Conservation (phyloP, 2,888 invertebrate genomes). For the Venustoraphidia nigricollis region DNA sequence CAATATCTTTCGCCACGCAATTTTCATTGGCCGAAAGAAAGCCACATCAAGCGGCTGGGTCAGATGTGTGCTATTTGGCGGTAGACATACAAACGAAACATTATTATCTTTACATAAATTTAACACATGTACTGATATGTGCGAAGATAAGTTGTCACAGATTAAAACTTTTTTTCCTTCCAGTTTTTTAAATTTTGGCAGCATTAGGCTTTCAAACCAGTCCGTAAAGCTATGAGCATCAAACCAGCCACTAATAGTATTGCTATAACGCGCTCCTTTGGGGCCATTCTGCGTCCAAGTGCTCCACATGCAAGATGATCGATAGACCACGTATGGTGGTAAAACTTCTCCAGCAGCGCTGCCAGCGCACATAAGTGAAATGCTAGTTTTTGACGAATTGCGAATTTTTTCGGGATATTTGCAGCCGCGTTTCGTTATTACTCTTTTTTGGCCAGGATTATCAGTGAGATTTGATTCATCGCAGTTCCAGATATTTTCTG, state of each 20-base stretch:
- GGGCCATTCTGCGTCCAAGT: neutral
- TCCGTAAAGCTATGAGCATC: constrained; percentile 3
- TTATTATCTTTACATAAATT: neutral
- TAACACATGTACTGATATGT: neutral
- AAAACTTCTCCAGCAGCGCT: constrained; percentile 15
- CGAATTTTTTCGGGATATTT: constrained; percentile 17
- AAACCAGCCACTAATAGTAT: constrained; percentile 6
- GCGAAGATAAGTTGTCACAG: constrained; percentile 6
- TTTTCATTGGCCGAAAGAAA: no score
- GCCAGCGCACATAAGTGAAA: constrained; percentile 17
- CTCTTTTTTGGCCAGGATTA: constrained; percentile 16
- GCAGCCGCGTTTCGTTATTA: constrained; percentile 10
- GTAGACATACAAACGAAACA: neutral
- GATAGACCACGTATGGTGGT: constrained; percentile 15
- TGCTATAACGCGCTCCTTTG: constrained; percentile 2
- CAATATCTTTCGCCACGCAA: no score
- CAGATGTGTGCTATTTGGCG: no score
- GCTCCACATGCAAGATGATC: constrained; percentile 1
- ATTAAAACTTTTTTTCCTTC: constrained; percentile 12
- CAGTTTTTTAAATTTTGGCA: neutral
- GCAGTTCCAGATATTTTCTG: neutral
- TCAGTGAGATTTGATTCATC: constrained; percentile 17
- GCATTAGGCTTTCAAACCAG: constrained; percentile 5
- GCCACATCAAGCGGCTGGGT: no score
- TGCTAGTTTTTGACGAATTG: constrained; percentile 16